phyloP scores from a whole-genome alignment of 2,113 vertebrate genomes.

The Odontesthes bonariensis region DNA sequence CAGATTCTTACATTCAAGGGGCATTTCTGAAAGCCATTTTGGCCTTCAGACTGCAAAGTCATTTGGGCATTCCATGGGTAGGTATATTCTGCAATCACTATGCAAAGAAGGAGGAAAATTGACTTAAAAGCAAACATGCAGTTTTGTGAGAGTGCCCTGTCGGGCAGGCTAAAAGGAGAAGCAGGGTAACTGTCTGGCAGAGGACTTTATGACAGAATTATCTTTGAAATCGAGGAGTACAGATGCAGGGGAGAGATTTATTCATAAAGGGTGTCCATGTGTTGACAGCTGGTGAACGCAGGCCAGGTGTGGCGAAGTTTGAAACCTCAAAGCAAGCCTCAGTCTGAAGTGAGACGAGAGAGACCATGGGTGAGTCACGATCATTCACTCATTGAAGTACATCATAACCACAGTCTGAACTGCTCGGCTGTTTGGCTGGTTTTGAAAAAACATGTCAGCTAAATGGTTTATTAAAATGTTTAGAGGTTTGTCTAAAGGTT shows the following conservation, averaged over 20 bases:
- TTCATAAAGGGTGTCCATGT: constrained; percentile 9
- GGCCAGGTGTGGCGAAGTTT: constrained; percentile 1
- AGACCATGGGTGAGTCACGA: constrained; percentile 4
- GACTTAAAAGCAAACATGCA: constrained; percentile 23
- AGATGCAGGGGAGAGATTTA: constrained; percentile 7
- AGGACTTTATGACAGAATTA: constrained; percentile 7
- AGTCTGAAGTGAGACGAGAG: neutral
- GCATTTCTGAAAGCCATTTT: constrained; percentile 38
- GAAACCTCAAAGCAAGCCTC: constrained; percentile 20
- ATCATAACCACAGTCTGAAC: constrained; percentile 19
- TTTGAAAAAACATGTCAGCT: constrained; percentile 33
- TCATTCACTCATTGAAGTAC: constrained; percentile 33
- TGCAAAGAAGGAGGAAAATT: constrained; percentile 23
- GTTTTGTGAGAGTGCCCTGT: constrained; percentile 12
- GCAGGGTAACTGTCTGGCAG: constrained; percentile 4
- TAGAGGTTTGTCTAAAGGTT: constrained; percentile 31
- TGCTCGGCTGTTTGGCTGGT: neutral
- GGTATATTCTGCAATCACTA: constrained; percentile 13
- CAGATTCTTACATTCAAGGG: constrained; percentile 40
- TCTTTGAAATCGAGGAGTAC: constrained; percentile 9
- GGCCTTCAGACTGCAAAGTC: constrained; percentile 39
- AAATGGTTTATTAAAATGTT: constrained; percentile 31
- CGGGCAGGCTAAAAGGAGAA: constrained; percentile 11
- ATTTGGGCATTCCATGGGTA: constrained; percentile 39
- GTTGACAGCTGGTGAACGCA: constrained; percentile 25